Evolutionary conservation across 1,140 invertebrate genomes (phyloP).

Genomic region (Rhynchophorus ferrugineus): DNA sequence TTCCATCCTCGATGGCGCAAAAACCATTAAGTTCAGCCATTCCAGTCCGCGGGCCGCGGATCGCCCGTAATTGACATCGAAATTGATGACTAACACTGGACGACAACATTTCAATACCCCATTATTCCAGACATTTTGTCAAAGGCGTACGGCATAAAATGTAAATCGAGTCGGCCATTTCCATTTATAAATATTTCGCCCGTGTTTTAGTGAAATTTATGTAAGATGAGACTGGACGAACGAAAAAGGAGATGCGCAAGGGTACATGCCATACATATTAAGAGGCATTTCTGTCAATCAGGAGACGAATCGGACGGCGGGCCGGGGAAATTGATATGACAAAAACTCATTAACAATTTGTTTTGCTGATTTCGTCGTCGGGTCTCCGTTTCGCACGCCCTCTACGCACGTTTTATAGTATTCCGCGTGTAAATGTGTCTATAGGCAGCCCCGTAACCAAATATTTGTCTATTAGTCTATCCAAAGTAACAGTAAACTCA

Average conservation of each 20-base stretch:
- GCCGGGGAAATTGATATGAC: background rate
- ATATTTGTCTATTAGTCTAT: too few relatives aligned
- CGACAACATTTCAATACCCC: background rate
- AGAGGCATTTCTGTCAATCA: background rate
- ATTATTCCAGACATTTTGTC: background rate
- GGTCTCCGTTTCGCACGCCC: too few relatives aligned
- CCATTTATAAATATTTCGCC: background rate
- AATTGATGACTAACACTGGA: background rate
- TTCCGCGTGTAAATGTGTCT: too few relatives aligned
- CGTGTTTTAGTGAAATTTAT: background rate
- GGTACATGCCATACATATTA: background rate
- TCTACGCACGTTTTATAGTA: too few relatives aligned
- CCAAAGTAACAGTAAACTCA: too few relatives aligned
- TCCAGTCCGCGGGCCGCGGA: background rate
- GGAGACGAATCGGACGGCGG: background rate
- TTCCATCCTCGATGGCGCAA: background rate
- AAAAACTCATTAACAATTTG: background rate
- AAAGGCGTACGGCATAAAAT: slow-evolving; percentile 1
- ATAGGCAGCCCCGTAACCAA: too few relatives aligned
- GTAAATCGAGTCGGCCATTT: slow-evolving; percentile 1
- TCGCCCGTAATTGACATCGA: background rate
- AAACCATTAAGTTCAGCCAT: background rate
- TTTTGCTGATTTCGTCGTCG: background rate
- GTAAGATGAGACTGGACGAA: background rate
- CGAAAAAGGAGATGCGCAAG: background rate